Base-by-base conservation (phyloP, 2,113 vertebrate species). In the Oophaga pumilio region DNA sequence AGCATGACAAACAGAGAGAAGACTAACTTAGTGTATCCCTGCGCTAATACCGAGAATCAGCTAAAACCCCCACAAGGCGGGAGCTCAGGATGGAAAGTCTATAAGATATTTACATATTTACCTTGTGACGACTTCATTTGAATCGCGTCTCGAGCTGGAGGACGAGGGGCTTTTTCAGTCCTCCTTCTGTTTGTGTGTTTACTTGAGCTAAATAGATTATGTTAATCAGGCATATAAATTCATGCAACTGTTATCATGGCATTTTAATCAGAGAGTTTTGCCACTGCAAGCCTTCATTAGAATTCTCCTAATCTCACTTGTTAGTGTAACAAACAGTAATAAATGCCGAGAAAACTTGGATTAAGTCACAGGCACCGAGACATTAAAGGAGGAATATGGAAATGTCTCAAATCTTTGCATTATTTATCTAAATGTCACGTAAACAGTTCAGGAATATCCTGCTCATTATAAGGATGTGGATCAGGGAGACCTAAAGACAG, bases 191-290 rank as follows among this genome's bases (percentile, higher is more conserved):
- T 95, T 95, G 94, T 95, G 89, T 97, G 96, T 97, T 97, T 97
- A 96, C 95, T 95, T 93, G 94, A 92, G 93, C 95, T 96, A 96
- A 96, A 97, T 96, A 95, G 96, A 97, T 97, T 97, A 97, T 97
- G 97, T 90, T 96, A 97, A 98, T 97, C 93, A 97, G 93, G 91
- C 92, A 94, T 93, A 95, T 95, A 95, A 97, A 96, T 94, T 94
- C 94, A 94, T 92, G 93, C 94, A 95, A 95, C 94, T 94, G 94
- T 95, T 95, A 95, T 94, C 95, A 96, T 94, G 94, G 94, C 95
- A 95, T 97, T 97, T 96, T 96, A 97, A 96, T 97, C 95, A 95
- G 94, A 94, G 93, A 94, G 93, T 94, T 74, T 94, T 94, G 94
- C 94, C 94, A 90, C 94, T 91, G 94, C 92, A 92, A 95, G 94